Evolutionary conservation across 1,140 invertebrate species (phyloP).

Genomic region (Atta cephalotes): DNA sequence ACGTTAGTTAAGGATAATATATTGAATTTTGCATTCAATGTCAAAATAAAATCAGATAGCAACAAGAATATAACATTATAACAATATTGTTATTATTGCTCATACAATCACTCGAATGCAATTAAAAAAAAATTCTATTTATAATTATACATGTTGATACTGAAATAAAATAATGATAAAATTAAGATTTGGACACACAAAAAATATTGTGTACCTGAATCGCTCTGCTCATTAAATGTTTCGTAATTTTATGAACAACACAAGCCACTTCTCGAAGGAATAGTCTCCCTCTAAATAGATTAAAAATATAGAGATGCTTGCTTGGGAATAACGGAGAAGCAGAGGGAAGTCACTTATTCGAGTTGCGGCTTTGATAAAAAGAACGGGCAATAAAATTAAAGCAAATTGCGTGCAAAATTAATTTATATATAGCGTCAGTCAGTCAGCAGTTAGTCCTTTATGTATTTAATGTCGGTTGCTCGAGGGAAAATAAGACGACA

Average conservation of each 20-base stretch:
- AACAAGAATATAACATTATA: background rate
- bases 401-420: slow-evolving; percentile 36
- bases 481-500: slow-evolving; percentile 4
- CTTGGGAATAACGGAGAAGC: slow-evolving; percentile 34
- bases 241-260: slow-evolving; percentile 24
- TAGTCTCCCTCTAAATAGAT: slow-evolving; percentile 38
- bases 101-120: background rate
- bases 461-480: slow-evolving; percentile 3
- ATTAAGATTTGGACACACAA: background rate
- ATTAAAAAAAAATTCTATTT: slow-evolving; percentile 12
- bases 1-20: background rate
- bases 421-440: slow-evolving; percentile 19
- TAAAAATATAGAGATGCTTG: slow-evolving; percentile 40
- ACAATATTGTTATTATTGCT: background rate
- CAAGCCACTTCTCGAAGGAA: slow-evolving; percentile 20
- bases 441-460: background rate
- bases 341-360: slow-evolving; percentile 24
- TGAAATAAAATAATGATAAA: background rate
- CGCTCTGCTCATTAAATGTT: slow-evolving; percentile 13
- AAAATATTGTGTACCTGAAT: slow-evolving; percentile 3
- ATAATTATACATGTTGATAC: background rate
- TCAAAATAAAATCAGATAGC: background rate
- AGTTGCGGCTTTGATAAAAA: slow-evolving; percentile 29
- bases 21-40: background rate
- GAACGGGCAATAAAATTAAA: slow-evolving; percentile 31